These are phyloP conservation scores for Coecobrya sp. DNA, from an alignment of 2,888 invertebrate species.

Conservation along the genomic window DNA sequence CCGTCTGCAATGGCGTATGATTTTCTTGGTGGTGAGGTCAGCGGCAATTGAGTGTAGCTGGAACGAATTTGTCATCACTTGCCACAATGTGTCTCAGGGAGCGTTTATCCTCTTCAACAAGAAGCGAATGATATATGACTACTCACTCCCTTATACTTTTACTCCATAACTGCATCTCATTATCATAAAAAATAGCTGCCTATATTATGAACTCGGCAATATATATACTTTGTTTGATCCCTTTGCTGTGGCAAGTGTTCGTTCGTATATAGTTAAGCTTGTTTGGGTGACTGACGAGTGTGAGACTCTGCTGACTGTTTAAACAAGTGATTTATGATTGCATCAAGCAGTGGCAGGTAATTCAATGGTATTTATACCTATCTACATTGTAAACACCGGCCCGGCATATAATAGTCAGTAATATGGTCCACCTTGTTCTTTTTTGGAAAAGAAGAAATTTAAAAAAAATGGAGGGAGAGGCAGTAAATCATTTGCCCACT, in stretches of 20 bases:
- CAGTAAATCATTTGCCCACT: conserved; percentile 84
- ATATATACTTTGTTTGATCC: background rate
- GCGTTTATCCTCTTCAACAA: background rate
- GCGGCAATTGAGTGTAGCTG: conserved; percentile 86
- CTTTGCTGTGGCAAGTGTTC: background rate
- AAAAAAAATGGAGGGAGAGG: conserved; percentile 61
- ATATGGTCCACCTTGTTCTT: conserved; percentile 3
- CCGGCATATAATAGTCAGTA: conserved; percentile 6
- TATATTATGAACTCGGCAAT: background rate
- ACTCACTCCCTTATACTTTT: background rate
- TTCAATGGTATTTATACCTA: background rate
- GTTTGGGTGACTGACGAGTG: conserved; percentile 38
- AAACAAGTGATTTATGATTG: conserved; percentile 86
- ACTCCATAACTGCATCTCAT: background rate
- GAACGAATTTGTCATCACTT: conserved; percentile 87
- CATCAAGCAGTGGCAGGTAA: background rate
- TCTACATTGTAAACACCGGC: background rate
- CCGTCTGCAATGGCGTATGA: background rate
- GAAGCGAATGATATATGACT: conserved; percentile 40
- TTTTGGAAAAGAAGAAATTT: conserved; percentile 24
- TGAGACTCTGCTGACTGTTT: conserved; percentile 80
- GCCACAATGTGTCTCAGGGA: conserved; percentile 86
- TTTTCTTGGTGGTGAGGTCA: conserved; percentile 81
- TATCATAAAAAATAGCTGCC: background rate
- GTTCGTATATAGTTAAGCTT: background rate